phyloP scores from a whole-genome alignment of 2,113 vertebrate species.

The Gulo gulo region DNA sequence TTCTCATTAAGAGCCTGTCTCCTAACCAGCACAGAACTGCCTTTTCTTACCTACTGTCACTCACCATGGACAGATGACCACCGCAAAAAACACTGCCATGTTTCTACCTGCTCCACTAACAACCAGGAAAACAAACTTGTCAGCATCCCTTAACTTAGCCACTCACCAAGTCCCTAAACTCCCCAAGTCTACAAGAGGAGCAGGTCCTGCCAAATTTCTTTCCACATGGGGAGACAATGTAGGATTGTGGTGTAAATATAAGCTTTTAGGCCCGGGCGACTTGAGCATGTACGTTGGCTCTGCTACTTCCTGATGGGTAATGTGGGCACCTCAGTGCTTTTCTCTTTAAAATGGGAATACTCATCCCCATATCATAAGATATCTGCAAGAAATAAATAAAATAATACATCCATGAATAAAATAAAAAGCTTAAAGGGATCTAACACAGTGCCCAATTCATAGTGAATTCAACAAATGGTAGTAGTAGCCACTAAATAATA shows the following conservation, averaged over 20 bases:
- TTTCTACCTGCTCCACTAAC: neutral
- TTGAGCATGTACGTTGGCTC: neutral
- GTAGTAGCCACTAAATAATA: neutral
- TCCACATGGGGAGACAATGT: neutral
- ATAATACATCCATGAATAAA: neutral
- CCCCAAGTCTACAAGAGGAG: neutral
- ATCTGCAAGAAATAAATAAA: neutral
- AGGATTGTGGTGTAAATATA: neutral
- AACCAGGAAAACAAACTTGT: neutral
- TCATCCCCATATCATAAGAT: neutral
- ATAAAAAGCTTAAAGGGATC: neutral
- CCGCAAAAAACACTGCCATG: neutral
- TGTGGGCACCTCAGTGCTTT: neutral
- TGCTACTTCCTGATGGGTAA: neutral
- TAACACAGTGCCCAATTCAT: neutral
- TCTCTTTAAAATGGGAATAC: neutral
- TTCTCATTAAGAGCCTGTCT: neutral
- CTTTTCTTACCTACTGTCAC: neutral
- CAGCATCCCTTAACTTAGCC: neutral
- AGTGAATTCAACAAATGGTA: neutral
- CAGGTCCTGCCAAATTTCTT: neutral
- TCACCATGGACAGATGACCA: no score
- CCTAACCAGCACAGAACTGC: neutral
- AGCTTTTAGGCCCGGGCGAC: neutral
- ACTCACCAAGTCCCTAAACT: neutral